Evolutionary conservation across 2,888 invertebrate species (phyloP), one percentile per base, ranked within the genome.

Genomic region (Cecidostiba fungosa): DNA sequence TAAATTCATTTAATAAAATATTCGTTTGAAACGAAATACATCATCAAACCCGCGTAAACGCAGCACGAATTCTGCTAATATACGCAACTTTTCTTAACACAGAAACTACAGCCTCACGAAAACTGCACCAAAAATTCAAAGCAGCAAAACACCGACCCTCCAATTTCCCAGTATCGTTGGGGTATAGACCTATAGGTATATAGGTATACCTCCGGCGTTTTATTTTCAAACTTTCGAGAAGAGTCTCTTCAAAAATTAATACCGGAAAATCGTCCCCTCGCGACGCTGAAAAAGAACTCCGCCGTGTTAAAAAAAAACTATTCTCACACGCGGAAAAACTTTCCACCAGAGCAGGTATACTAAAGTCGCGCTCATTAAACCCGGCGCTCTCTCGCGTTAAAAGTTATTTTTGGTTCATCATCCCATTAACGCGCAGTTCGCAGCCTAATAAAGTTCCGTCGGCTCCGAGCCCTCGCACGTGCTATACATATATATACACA

Each of bases 361-460:
- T 59, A 73, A 80, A 80, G 80, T 80, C 50, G 69, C 72, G 54
- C 78, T 78, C 83, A 85, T 85, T 85, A 85, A 85, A 82, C 72
- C 50, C 66, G 54, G 54, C 76, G 23, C 74, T 4, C 73, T 43
- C 43, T 19, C 72, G 74, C 66, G 79, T 80, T 80, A 76, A 84
- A 84, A 84, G 84, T 85, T 85, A 85, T 85, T 85, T 81, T 81
- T 72, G 84, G 85, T 81, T 81, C 85, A 77, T 85, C 80, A 80
- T 81, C 80, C 85, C 76, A 85, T 81, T 78, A 85, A 85, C 78
- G 82, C 82, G 76, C 32, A 62, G 47, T 73, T 62, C 29, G n/a
- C 73, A 23, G 29, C 50, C 76, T 84, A 59, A 85, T 85, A 85
- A 85, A 85, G 81, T 85, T 81, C 39, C 66, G n/a, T n/a, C n/a